A percentile compares a stretch with the other conserved stretches of the same genome.
Evolutionary conservation across 2,888 invertebrate genomes (phyloP).

Genomic region (Hydrotaea diabolus): DNA sequence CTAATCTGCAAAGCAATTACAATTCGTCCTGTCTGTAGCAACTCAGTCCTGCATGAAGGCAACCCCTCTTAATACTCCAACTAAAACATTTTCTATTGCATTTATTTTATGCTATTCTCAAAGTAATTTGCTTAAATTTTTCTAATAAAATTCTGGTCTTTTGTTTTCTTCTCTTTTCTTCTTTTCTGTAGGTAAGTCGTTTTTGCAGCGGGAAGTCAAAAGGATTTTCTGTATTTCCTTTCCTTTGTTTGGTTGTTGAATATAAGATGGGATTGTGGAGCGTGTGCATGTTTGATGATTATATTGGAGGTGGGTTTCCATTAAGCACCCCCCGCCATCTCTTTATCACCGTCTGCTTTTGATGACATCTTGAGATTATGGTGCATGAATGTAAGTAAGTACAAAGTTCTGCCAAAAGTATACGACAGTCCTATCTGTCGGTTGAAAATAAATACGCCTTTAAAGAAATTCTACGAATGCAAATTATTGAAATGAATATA

Average conservation of each 20-base stretch:
- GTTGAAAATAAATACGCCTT: neutral
- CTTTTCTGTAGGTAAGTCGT: slow-evolving; percentile 39
- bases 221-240: neutral
- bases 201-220: neutral
- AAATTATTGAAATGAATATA: no score
- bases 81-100: neutral
- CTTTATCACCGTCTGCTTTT: neutral
- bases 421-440: no score
- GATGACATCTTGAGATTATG: neutral
- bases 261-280: neutral
- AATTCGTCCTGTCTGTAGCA: no score
- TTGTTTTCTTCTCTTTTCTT: neutral
- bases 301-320: no score
- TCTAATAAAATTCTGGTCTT: slow-evolving; percentile 29
- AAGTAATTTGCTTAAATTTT: slow-evolving; percentile 17
- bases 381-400: neutral
- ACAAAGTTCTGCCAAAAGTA: neutral
- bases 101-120: neutral
- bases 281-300: neutral
- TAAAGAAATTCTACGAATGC: neutral
- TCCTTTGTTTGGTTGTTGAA: no score
- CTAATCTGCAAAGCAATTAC: neutral
- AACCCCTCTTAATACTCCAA: neutral
- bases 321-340: no score
- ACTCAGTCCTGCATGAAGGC: no score